These are phyloP conservation scores for Macropus fuliginosus DNA, from an alignment of 2,797 vertebrate genomes.

Conservation along the genomic window DNA sequence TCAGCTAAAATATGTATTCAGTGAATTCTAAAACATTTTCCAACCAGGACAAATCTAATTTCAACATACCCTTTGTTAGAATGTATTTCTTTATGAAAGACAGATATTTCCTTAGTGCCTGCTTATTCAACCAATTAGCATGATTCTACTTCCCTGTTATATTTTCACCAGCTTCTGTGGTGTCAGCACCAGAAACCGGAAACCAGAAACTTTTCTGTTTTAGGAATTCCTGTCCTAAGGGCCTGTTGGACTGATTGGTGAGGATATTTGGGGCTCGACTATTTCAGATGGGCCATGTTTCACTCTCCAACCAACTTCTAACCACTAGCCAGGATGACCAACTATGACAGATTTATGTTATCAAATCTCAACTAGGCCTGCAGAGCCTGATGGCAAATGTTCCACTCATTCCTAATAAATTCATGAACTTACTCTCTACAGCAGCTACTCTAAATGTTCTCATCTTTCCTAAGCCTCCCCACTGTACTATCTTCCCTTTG, in stretches of 20 bases:
- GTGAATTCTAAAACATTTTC: not conserved
- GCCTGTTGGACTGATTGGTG: not conserved
- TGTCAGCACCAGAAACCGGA: not conserved
- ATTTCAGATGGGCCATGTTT: not conserved
- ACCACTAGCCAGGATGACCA: not conserved
- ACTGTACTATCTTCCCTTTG: not conserved
- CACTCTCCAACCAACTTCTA: not conserved
- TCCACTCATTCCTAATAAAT: not conserved
- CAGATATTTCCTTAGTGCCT: not conserved
- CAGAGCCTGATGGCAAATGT: not conserved
- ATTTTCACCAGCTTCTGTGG: not conserved
- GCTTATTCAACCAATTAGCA: not conserved
- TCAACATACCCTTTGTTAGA: not conserved
- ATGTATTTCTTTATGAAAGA: not conserved
- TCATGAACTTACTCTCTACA: not conserved
- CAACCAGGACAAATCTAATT: not conserved
- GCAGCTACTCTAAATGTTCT: not conserved
- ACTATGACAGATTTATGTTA: not conserved
- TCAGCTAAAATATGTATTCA: not conserved
- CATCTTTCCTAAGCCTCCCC: not conserved
- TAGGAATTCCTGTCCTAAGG: not conserved
- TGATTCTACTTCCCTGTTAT: not conserved
- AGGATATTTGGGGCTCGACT: not conserved
- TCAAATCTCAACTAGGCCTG: not conserved
- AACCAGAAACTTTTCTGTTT: not conserved